These are phyloP conservation scores for Epizoanthus ramosus DNA, from an alignment of 92 coral and sea anemone species.

Conservation along the genomic window DNA sequence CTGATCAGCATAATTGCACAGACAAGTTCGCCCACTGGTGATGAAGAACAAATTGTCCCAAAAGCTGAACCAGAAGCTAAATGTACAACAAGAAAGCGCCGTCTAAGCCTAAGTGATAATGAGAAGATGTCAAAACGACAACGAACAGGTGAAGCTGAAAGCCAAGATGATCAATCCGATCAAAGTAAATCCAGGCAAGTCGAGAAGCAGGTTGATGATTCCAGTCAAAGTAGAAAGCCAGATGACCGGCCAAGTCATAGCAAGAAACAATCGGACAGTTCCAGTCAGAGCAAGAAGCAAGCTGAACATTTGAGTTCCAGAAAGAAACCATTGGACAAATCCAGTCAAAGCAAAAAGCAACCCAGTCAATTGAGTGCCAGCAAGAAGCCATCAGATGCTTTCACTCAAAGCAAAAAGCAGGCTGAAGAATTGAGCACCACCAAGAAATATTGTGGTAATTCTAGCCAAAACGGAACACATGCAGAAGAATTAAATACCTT, in stretches of 20 bases:
- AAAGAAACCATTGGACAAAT: background rate
- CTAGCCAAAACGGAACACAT: background rate
- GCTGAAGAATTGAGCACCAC: background rate
- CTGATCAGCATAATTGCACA: constrained; percentile 28
- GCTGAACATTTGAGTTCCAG: background rate
- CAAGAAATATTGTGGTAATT: background rate
- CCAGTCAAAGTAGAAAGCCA: background rate
- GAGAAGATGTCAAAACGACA: background rate
- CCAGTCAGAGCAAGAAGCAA: background rate
- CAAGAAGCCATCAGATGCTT: background rate
- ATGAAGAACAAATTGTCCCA: background rate
- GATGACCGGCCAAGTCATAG: background rate
- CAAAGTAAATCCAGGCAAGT: background rate
- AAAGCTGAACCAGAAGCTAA: background rate
- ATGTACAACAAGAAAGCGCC: constrained; percentile 6
- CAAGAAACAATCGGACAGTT: background rate
- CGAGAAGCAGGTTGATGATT: background rate
- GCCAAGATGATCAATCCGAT: background rate
- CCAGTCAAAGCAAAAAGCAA: background rate
- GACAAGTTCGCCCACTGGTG: background rate
- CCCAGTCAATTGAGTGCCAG: background rate
- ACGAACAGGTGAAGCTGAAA: constrained; percentile 1
- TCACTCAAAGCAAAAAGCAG: background rate
- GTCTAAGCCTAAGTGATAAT: background rate
- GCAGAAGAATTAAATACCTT: background rate